phyloP scores from a whole-genome alignment of 2,797 vertebrate species.

The Novumbra hubbsi region DNA sequence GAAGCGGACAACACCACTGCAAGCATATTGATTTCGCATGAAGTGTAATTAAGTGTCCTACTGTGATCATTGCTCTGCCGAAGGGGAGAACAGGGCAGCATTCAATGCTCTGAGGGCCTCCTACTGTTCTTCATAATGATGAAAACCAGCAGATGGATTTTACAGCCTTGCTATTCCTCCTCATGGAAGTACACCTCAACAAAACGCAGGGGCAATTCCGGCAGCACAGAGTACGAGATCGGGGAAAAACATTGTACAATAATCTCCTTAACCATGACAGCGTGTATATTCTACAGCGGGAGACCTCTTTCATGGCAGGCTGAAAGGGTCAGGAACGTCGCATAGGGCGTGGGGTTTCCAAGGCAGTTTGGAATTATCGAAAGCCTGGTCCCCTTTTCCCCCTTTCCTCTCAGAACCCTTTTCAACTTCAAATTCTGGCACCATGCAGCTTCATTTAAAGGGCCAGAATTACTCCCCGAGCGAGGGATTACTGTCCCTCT shows the following conservation, averaged over 20 bases:
- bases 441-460: slow-evolving; percentile 54
- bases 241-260: not conserved
- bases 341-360: slow-evolving; percentile 38
- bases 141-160: slow-evolving; percentile 43
- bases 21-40: slow-evolving; percentile 69
- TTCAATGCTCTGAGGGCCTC: slow-evolving; percentile 32
- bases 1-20: slow-evolving; percentile 25
- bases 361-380: slow-evolving; percentile 49
- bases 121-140: slow-evolving; percentile 31
- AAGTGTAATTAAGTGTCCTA: slow-evolving; percentile 66
- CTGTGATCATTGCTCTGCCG: slow-evolving; percentile 46
- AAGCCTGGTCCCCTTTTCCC: not conserved
- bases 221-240: not conserved
- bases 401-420: slow-evolving; percentile 47
- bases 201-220: slow-evolving; percentile 22
- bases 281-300: slow-evolving; percentile 23
- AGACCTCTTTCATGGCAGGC: slow-evolving; percentile 21
- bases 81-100: slow-evolving; percentile 44
- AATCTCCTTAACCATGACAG: not conserved
- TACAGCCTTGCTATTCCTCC: slow-evolving; percentile 29
- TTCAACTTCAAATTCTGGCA: slow-evolving; percentile 53
- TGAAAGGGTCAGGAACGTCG: slow-evolving; percentile 32
- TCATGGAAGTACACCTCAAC: slow-evolving; percentile 28
- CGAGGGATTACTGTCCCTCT: slow-evolving; percentile 60
- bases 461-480: slow-evolving; percentile 28